Base-by-base conservation (phyloP, 2,113 vertebrate genomes). In the Malurus cyaneus region DNA sequence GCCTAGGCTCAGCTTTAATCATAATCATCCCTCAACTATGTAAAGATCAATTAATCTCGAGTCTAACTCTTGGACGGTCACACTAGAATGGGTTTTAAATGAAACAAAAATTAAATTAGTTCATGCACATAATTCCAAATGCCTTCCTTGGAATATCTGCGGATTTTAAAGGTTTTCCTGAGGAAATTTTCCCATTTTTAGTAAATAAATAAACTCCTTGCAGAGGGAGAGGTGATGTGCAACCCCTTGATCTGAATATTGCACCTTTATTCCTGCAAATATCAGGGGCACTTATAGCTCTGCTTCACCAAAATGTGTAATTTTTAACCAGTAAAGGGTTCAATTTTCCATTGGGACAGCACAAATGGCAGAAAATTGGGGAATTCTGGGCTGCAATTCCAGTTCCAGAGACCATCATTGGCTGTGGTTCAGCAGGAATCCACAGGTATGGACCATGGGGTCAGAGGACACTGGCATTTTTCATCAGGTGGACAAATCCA, bases 321-420 rank as follows among this genome's bases (percentile, higher is more conserved):
- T 67, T 97, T 91, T 87, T 56, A 83, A 80, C 62, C 8, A 53
- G 34, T 9, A 67, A 52, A 57, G 62, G 77, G 86, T 36, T 89
- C 18, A 50, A 77, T 71, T 89, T 96, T 96, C 95, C 65, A 25
- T 41, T 64, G 86, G 86, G 71, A 96, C 96, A 89, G 82, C 92
- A 92, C 88, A 95, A 85, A 41, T 23, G 20, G 52, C 93, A 19
- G 44, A 65, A 34, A 67, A 28, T 9, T 4, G 34, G 62, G 52
- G 32, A 42, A 26, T 52, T 62, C 3, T 59, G 29, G 42, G 80
- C 87, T 89, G 52, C 76, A 82, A 94, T 80, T 88, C 50, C 86
- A 85, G 39, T 80, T 80, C 78, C 14, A 32, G 53, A 73, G 39
- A 66, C 41, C 60, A 57, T 57, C 71, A 2, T 14, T 5, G 57